Conservation (phyloP, 64 coral and sea anemone species). For the Montipora cactus region DNA sequence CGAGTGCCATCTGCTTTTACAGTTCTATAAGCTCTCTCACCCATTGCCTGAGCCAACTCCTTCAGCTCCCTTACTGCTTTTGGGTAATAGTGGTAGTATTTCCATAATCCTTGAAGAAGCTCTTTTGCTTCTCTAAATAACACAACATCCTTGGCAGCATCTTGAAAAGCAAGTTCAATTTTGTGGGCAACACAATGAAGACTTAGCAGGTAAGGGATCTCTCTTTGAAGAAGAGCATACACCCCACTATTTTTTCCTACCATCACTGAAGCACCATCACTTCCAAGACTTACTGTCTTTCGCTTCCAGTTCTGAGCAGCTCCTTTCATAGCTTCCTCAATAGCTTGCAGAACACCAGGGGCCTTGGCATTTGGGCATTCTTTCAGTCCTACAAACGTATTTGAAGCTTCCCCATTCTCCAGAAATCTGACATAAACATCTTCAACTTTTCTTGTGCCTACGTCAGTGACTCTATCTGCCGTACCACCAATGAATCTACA, state of each 20-base stretch:
- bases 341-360: slow-evolving; percentile 26
- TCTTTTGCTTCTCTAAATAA: slow-evolving; percentile 23
- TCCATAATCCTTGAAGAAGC: slow-evolving; percentile 54
- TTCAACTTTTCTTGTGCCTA: slow-evolving; percentile 43
- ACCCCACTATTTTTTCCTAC: not conserved
- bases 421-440: slow-evolving; percentile 60
- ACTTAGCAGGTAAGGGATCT: slow-evolving; percentile 33
- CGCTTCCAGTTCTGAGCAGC: slow-evolving; percentile 25
- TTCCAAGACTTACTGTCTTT: slow-evolving; percentile 41
- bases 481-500: slow-evolving; percentile 46
- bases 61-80: slow-evolving; percentile 53
- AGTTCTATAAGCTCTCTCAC: slow-evolving; percentile 37
- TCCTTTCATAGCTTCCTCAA: not conserved
- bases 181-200: slow-evolving; percentile 50
- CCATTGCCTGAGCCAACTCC: slow-evolving; percentile 41
- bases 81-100: slow-evolving; percentile 50
- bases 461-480: slow-evolving; percentile 34
- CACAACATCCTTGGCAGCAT: slow-evolving; percentile 12
- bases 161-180: slow-evolving; percentile 19
- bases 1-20: slow-evolving; percentile 46
- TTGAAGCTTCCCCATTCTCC: slow-evolving; percentile 34
- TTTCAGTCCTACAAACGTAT: slow-evolving; percentile 23
- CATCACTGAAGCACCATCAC: slow-evolving; percentile 63
- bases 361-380: slow-evolving; percentile 48
- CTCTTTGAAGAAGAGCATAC: slow-evolving; percentile 4